Percentiles rank a stretch among this genome's conserved stretches.
These are phyloP conservation scores for Rhea pennata DNA, from an alignment of 2,113 vertebrate genomes.

Conservation along the genomic window DNA sequence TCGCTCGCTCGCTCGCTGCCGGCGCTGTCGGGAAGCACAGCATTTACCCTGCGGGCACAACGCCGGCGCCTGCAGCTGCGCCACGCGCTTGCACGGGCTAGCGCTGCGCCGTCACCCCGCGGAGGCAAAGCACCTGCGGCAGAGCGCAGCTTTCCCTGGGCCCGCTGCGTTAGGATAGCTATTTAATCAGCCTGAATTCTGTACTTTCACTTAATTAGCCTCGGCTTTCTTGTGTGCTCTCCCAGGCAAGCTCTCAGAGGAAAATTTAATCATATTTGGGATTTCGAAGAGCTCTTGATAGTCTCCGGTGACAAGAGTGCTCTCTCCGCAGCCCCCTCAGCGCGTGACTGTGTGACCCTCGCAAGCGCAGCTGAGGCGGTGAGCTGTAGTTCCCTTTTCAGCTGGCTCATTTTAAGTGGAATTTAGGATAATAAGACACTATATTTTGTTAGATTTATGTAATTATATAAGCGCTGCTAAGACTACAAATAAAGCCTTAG, in stretches of 20 bases:
- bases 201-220: background rate
- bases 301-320: background rate
- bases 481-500: slow-evolving; percentile 45
- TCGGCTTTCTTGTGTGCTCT: background rate
- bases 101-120: background rate
- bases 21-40: background rate
- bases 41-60: background rate
- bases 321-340: background rate
- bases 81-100: background rate
- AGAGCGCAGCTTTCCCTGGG: background rate
- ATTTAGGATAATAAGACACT: slow-evolving; percentile 36
- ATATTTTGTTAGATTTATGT: slow-evolving; percentile 28
- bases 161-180: background rate
- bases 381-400: slow-evolving; percentile 17
- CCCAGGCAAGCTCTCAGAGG: background rate
- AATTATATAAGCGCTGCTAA: slow-evolving; percentile 50
- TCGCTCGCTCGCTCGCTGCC: background rate
- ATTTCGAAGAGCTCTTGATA: background rate
- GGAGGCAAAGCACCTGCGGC: background rate
- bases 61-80: background rate
- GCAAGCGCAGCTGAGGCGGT: background rate
- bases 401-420: slow-evolving; percentile 33
- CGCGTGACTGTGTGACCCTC: background rate
- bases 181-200: background rate
- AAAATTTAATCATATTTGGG: background rate